Conservation (phyloP, 2,113 vertebrate species). For the Phodopus roborovskii region DNA sequence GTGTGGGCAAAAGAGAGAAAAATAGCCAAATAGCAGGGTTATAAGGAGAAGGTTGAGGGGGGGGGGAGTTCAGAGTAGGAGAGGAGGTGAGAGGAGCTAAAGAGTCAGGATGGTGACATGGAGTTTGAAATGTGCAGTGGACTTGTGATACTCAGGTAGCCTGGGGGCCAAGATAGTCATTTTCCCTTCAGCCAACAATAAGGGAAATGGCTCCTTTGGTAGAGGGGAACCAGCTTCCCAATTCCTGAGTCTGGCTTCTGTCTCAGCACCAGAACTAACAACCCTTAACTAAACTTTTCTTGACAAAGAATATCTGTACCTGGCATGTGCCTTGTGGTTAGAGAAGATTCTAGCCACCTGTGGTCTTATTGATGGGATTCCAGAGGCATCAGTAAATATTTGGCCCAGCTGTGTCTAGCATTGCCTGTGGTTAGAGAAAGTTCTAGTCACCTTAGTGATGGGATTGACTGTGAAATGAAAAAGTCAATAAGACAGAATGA, state of each 20-base stretch:
- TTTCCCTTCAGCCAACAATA: neutral
- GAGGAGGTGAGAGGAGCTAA: neutral
- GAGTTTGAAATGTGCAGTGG: neutral
- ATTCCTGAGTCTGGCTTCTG: neutral
- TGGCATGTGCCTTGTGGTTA: too few relatives aligned
- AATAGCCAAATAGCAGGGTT: neutral
- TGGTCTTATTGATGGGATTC: neutral
- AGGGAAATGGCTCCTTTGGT: neutral
- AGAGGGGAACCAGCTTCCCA: neutral
- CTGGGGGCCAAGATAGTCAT: neutral
- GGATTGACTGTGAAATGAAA: neutral
- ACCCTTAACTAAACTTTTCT: slow-evolving; percentile 18
- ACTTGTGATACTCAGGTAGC: neutral
- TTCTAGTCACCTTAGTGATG: neutral
- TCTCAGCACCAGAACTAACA: neutral
- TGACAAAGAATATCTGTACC: neutral
- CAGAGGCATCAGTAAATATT: neutral
- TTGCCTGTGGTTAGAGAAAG: neutral
- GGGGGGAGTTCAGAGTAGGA: neutral
- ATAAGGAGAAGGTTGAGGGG: neutral
- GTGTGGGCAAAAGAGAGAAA: neutral
- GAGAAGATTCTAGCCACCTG: too few relatives aligned
- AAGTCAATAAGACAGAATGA: neutral
- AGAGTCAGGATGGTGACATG: neutral
- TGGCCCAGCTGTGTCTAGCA: neutral